phyloP scores from a whole-genome alignment of 2,888 invertebrate species.

The Caenorhabditis uteleia region DNA sequence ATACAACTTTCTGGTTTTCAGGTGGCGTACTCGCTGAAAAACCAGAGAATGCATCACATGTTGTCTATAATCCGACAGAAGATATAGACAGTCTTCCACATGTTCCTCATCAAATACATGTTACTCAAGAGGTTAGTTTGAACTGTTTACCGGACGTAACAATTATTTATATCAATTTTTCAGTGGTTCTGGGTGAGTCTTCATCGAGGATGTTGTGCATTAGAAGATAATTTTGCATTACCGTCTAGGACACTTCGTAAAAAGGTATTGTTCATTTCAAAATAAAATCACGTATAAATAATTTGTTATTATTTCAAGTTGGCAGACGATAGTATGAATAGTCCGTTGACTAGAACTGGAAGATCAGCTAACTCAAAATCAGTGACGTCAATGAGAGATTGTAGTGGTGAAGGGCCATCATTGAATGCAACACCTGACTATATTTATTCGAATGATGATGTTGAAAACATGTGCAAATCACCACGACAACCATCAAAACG shows the following conservation, averaged over 20 bases:
- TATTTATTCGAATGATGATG: slow-evolving; percentile 53
- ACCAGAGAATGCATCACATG: slow-evolving; percentile 23
- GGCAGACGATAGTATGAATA: too few species aligned
- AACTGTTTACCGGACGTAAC: too few species aligned
- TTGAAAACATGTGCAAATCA: slow-evolving; percentile 43
- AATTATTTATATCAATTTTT: too few species aligned
- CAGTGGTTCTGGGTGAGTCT: slow-evolving; percentile 98
- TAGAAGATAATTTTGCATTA: slow-evolving; percentile 81
- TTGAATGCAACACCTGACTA: slow-evolving; percentile 43
- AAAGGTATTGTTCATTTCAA: slow-evolving; percentile 5
- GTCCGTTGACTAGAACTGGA: slow-evolving; percentile 18
- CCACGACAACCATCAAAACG: slow-evolving; percentile 75
- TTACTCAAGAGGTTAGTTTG: slow-evolving; percentile 39
- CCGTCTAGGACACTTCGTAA: slow-evolving; percentile 23
- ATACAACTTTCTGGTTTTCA: too few species aligned
- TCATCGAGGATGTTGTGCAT: slow-evolving; percentile 90
- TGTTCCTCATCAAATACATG: slow-evolving; percentile 22
- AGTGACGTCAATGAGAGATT: slow-evolving; percentile 34
- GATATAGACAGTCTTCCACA: slow-evolving; percentile 27
- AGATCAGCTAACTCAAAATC: slow-evolving; percentile 29
- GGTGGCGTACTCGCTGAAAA: slow-evolving; percentile 13
- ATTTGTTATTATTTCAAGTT: too few species aligned
- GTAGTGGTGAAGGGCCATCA: slow-evolving; percentile 30
- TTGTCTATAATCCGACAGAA: slow-evolving; percentile 31
- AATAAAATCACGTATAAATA: background rate